Evolutionary conservation across 2,888 invertebrate species (phyloP).

Genomic region (Serrognathus titanus): DNA sequence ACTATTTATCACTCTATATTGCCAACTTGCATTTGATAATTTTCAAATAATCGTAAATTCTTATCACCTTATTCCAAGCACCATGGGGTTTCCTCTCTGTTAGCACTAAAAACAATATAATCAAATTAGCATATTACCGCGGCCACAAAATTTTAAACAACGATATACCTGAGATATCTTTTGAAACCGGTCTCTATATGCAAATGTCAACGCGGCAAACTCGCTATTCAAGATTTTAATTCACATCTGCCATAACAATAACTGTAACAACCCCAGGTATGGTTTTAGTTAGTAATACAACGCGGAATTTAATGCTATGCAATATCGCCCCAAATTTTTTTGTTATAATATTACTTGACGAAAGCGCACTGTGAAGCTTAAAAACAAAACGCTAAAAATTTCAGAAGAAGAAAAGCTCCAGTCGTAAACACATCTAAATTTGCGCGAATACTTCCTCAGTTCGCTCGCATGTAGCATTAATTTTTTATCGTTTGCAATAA

Average conservation of each 20-base stretch:
- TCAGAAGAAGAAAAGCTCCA: too few relatives aligned
- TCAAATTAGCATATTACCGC: conserved; percentile 34
- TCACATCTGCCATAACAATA: conserved; percentile 29
- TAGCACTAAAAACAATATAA: conserved; percentile 20
- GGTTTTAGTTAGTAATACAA: neutral
- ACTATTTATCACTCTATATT: too few relatives aligned
- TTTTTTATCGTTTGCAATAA: conserved; percentile 27
- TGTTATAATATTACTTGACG: too few relatives aligned
- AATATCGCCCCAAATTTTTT: too few relatives aligned
- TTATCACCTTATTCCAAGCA: too few relatives aligned
- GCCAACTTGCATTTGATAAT: too few relatives aligned
- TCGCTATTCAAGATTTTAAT: conserved; percentile 24
- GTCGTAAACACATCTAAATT: conserved; percentile 11
- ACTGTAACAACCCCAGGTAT: conserved; percentile 22
- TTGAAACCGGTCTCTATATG: conserved; percentile 29
- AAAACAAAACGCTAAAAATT: too few relatives aligned
- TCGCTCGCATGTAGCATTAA: conserved; percentile 29
- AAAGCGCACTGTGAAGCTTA: too few relatives aligned
- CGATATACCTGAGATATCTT: conserved; percentile 33
- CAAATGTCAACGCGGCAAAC: conserved; percentile 25
- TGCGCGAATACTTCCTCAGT: conserved; percentile 27
- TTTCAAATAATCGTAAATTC: too few relatives aligned
- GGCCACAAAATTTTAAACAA: conserved; percentile 35
- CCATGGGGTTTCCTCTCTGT: conserved; percentile 5
- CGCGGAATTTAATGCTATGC: neutral